Base-by-base conservation (phyloP, 2,888 invertebrate species). In the Gandaritis pyraliata region DNA sequence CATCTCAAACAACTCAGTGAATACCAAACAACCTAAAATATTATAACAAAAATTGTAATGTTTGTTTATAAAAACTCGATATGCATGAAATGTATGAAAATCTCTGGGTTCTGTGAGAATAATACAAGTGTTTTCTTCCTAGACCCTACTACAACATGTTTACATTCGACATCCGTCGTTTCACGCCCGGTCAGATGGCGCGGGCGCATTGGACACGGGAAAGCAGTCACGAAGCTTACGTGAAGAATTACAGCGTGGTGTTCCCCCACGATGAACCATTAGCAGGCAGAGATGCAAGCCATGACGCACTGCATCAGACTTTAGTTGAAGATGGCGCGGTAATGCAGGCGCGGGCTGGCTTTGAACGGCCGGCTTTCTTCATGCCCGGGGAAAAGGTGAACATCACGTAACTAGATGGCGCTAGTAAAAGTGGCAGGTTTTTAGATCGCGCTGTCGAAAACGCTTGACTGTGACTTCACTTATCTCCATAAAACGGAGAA, bases 281-380 rank as follows among this genome's bases (percentile, higher is more conserved):
- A 51, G 96, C 96, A 0, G 97, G 97, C 0, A 90, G 98, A 36
- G 96, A 91, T 58, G 83, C 86, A 0, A 87, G 88, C 56, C 89
- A 90, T 51, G 90, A 92, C 47, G 92, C 92, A 0, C 50, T 92
- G 62, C 92, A 92, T 15, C 87, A 96, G 92, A 92, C 94, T 73
- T 87, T 98, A 74, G 87, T 96, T 15, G 93, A 95, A 11, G 93
- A 93, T 56, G 97, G 97, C 0, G 98, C 97, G 0, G 95, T 98
- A 29, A 98, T 97, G 96, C 97, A 98, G 82, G 95, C 97, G 74
- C 93, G 96, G 7, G 96, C 95, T 52, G 96, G 98, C 0, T 98
- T 97, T 96, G 98, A 98, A 81, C 89, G 97, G 65, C 97, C 98
- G 0, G 97, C 96, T 0, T 98, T 97, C 93, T 98, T 95, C 76